Evolutionary conservation across 2,113 vertebrate species (phyloP).

Genomic region (Poeciliopsis turrubarensis): DNA sequence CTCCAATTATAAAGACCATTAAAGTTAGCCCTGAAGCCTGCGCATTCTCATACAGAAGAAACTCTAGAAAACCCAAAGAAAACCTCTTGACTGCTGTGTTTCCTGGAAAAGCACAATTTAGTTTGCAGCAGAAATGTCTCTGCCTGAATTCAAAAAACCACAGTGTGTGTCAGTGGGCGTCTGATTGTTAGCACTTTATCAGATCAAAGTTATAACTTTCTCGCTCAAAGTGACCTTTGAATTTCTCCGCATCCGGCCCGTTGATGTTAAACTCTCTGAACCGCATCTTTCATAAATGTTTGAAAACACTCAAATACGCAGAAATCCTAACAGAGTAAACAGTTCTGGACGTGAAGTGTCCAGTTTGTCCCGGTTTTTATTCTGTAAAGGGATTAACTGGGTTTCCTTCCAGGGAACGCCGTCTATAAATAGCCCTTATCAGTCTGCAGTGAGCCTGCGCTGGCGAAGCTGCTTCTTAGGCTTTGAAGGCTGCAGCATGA

Average conservation of each 20-base stretch:
- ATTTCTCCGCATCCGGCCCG: neutral
- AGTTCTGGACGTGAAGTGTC: conserved; percentile 9
- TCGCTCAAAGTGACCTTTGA: neutral
- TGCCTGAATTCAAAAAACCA: neutral
- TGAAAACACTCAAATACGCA: neutral
- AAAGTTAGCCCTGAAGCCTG: too few relatives aligned
- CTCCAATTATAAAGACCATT: too few relatives aligned
- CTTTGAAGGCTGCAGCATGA: conserved; percentile 46
- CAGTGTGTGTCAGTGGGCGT: neutral
- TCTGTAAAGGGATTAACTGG: conserved; percentile 39
- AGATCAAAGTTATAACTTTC: conserved; percentile 5
- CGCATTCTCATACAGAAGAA: neutral
- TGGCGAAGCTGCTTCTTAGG: conserved; percentile 17
- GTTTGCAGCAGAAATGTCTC: neutral
- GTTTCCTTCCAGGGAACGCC: conserved; percentile 49
- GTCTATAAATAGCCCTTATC: conserved; percentile 54
- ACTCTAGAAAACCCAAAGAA: neutral
- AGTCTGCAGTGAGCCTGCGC: conserved; percentile 9
- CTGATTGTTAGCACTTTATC: neutral
- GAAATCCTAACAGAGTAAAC: neutral
- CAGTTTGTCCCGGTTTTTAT: conserved; percentile 18
- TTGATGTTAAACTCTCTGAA: neutral
- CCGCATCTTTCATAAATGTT: neutral
- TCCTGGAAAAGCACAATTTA: neutral
- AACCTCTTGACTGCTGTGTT: neutral